Percentiles rank a stretch among this genome's conserved stretches.
phyloP scores from a whole-genome alignment of 2,113 vertebrate genomes.

The human (Homo sapiens) region DNA sequence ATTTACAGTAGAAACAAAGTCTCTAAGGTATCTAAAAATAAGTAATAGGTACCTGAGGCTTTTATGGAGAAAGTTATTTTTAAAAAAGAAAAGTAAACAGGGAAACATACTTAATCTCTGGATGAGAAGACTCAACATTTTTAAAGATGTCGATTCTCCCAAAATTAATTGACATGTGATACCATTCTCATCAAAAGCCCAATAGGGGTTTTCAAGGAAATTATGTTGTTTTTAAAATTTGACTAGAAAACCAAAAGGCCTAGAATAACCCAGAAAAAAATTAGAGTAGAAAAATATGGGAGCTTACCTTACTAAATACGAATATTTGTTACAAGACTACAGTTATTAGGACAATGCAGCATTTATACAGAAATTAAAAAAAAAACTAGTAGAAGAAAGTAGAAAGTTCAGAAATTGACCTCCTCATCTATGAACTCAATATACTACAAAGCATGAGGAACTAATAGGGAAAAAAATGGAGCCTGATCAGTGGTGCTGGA shows the following conservation, averaged over 20 bases:
- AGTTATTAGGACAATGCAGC: slow-evolving; percentile 3
- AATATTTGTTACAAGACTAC: neutral
- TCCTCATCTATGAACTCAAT: neutral
- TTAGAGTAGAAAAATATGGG: neutral
- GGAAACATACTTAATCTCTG: neutral
- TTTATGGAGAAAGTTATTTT: neutral
- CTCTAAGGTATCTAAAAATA: neutral
- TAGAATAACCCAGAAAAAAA: neutral
- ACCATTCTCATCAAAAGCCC: neutral
- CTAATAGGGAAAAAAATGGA: neutral
- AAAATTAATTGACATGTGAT: neutral
- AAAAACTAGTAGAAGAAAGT: neutral
- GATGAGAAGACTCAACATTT: neutral
- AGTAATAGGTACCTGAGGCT: neutral
- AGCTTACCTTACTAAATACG: neutral
- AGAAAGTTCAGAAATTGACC: neutral
- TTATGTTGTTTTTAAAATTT: neutral
- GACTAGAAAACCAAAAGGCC: neutral
- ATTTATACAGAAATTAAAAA: neutral
- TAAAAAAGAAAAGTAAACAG: neutral
- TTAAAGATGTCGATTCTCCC: neutral
- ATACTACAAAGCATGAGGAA: neutral
- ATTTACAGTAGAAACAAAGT: neutral
- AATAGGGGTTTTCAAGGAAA: neutral
- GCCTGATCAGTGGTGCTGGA: neutral